phyloP scores from a whole-genome alignment of 1,140 invertebrate genomes.

The Diorhabda elongata region DNA sequence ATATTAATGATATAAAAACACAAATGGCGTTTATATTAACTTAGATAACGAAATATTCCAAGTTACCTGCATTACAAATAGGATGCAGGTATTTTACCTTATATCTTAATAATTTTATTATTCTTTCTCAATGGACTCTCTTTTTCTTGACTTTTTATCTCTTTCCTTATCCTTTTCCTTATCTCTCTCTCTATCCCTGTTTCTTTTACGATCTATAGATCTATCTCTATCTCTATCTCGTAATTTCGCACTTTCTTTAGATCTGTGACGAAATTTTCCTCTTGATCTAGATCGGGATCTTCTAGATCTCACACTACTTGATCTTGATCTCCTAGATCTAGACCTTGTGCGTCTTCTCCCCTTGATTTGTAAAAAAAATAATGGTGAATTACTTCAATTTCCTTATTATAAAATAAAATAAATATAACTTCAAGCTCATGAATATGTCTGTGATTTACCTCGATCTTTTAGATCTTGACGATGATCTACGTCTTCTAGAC shows the following conservation, averaged over 20 bases:
- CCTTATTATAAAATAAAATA: too few species aligned
- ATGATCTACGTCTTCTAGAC: constrained; percentile 55
- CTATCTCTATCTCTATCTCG: constrained; percentile 38
- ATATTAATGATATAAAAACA: too few species aligned
- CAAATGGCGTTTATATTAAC: too few species aligned
- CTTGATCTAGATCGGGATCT: constrained; percentile 37
- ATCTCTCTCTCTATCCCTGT: constrained; percentile 49
- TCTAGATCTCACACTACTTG: constrained; percentile 39
- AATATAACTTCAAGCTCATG: too few species aligned
- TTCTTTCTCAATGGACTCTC: constrained; percentile 26
- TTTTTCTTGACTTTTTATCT: constrained; percentile 39
- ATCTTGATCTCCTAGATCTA: constrained; percentile 49
- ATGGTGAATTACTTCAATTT: too few species aligned
- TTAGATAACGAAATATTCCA: too few species aligned
- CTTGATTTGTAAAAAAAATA: constrained; percentile 30
- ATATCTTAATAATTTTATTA: neutral
- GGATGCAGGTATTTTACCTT: too few species aligned
- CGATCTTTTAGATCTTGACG: constrained; percentile 45
- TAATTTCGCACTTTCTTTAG: constrained; percentile 25
- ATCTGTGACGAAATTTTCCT: constrained; percentile 32
- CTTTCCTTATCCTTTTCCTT: constrained; percentile 41
- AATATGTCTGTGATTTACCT: neutral
- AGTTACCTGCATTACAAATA: too few species aligned
- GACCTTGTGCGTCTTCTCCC: constrained; percentile 49
- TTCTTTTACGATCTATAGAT: constrained; percentile 34